These are phyloP conservation scores for Torymus tubicola DNA, from an alignment of 2,888 invertebrate species.

Conservation along the genomic window DNA sequence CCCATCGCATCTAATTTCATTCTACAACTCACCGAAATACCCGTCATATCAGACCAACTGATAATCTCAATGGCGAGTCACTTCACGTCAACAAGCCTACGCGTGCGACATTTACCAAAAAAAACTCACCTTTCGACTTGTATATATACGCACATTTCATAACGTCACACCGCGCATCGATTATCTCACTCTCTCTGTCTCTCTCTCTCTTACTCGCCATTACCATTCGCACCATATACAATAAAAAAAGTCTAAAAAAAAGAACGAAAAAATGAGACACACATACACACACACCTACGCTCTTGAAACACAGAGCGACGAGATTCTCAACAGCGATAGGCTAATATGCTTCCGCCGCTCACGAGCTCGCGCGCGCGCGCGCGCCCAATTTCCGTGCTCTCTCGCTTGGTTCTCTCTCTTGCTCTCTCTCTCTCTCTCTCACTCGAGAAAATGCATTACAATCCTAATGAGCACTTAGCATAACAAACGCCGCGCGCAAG, in stretches of 20 bases:
- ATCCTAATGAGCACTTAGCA: conserved; percentile 75
- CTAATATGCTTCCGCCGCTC: conserved; percentile 55
- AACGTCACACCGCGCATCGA: too few species aligned
- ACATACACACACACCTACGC: neutral
- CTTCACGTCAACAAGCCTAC: conserved; percentile 10
- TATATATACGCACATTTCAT: too few species aligned
- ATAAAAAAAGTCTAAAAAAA: neutral
- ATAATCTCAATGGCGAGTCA: neutral
- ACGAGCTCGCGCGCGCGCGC: conserved; percentile 41
- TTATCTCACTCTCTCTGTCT: too few species aligned
- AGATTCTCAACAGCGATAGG: conserved; percentile 44
- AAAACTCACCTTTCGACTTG: conserved; percentile 3
- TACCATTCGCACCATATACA: too few species aligned
- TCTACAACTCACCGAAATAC: too few species aligned
- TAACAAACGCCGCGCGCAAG: conserved; percentile 68
- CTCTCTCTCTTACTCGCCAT: too few species aligned
- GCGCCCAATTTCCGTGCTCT: conserved; percentile 65
- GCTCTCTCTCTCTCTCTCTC: neutral
- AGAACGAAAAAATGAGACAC: neutral
- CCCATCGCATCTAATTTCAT: too few species aligned
- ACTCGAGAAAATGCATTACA: conserved; percentile 68
- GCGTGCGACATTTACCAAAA: neutral
- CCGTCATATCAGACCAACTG: too few species aligned
- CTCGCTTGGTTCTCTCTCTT: conserved; percentile 55
- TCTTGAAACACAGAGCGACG: neutral